A percentile compares a stretch with the other conserved stretches of the same genome.
phyloP scores from a whole-genome alignment of 2,113 vertebrate genomes.

The Dipodomys spectabilis region DNA sequence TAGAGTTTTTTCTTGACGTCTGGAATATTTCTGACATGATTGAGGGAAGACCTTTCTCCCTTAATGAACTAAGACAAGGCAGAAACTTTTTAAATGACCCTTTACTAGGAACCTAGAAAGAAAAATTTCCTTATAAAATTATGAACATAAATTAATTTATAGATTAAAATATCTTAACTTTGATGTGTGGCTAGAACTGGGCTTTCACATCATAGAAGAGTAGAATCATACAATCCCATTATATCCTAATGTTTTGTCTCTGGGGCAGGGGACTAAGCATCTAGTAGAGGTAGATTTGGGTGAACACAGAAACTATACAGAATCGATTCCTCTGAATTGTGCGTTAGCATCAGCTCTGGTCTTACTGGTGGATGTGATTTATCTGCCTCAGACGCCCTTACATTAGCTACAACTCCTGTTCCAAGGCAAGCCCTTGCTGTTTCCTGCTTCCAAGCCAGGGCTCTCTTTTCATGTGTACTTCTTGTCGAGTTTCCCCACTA shows the following conservation, averaged over 20 bases:
- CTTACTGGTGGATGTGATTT: not conserved
- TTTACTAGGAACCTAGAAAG: not conserved
- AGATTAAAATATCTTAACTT: not conserved
- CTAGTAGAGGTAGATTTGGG: not conserved
- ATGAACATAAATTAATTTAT: not conserved
- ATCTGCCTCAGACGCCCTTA: not conserved
- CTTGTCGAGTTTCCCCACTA: not conserved
- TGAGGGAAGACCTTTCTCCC: not conserved
- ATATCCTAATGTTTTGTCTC: not conserved
- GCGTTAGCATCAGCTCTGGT: not conserved
- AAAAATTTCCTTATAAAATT: not conserved
- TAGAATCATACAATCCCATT: not conserved
- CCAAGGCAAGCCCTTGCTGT: not conserved
- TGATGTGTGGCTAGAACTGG: not conserved
- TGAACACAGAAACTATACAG: not conserved
- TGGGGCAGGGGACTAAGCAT: not conserved
- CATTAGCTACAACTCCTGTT: not conserved
- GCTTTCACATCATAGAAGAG: not conserved
- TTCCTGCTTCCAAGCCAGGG: not conserved
- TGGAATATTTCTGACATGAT: conserved; percentile 4
- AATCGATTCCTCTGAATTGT: not conserved
- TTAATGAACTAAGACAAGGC: conserved; percentile 6
- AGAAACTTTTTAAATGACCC: not conserved
- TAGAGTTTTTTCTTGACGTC: not conserved
- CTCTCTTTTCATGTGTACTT: not conserved